These are phyloP conservation scores for Helogale parvula DNA, from an alignment of 2,113 vertebrate genomes.

Conservation along the genomic window DNA sequence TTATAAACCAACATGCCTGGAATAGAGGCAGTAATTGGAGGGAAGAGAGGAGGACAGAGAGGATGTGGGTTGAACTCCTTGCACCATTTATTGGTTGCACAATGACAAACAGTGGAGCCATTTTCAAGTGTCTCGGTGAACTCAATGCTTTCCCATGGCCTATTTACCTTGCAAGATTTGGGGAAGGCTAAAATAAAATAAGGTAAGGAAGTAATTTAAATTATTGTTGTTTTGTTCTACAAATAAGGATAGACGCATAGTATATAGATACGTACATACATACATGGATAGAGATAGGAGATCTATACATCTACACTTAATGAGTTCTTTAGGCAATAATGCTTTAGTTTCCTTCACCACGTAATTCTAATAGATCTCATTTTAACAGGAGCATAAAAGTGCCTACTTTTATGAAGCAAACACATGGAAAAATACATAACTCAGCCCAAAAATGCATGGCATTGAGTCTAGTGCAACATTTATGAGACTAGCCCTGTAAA, in stretches of 20 bases:
- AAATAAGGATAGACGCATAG: neutral
- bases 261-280: neutral
- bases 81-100: neutral
- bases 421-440: conserved; percentile 45
- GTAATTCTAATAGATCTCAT: neutral
- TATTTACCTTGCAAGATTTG: neutral
- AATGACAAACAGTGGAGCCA: neutral
- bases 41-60: neutral
- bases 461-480: conserved; percentile 18
- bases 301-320: neutral
- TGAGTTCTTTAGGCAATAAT: neutral
- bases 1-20: neutral
- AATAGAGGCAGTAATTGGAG: neutral
- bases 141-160: neutral
- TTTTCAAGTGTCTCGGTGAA: neutral
- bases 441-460: conserved; percentile 15
- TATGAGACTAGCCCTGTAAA: conserved; percentile 36
- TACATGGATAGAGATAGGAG: neutral
- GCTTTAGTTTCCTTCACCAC: neutral
- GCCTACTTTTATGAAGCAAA: conserved; percentile 28
- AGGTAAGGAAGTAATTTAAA: neutral
- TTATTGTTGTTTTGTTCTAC: neutral
- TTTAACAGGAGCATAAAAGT: conserved; percentile 28
- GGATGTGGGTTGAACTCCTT: neutral
- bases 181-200: neutral